Evolutionary conservation across 1,140 invertebrate species (phyloP).

Genomic region (Rhyzopertha dominica): DNA sequence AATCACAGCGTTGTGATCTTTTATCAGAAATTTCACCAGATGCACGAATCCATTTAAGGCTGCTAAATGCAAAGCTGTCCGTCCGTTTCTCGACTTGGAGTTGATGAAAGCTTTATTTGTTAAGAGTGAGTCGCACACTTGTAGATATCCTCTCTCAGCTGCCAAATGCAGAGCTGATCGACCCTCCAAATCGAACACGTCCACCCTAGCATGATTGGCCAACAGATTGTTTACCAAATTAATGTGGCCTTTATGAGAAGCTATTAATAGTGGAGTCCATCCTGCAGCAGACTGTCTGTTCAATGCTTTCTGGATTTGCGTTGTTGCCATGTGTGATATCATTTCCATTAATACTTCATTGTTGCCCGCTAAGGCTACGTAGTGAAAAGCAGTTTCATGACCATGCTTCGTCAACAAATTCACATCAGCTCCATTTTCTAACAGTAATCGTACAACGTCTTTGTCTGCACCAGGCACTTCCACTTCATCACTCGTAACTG

Average conservation of each 20-base stretch:
- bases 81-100: conserved; percentile 81
- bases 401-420: conserved; percentile 77
- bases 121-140: conserved; percentile 92
- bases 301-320: conserved; percentile 84
- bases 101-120: conserved; percentile 98
- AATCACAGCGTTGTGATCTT: conserved; percentile 90
- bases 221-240: conserved; percentile 82
- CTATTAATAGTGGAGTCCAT: conserved; percentile 95
- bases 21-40: conserved; percentile 81
- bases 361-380: conserved; percentile 91
- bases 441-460: conserved; percentile 80
- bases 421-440: conserved; percentile 87
- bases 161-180: conserved; percentile 93
- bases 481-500: conserved; percentile 73
- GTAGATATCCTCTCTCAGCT: conserved; percentile 85
- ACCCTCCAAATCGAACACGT: conserved; percentile 96
- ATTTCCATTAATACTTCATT: conserved; percentile 92
- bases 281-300: conserved; percentile 89
- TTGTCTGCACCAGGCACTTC: conserved; percentile 74
- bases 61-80: conserved; percentile 81
- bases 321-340: conserved; percentile 79
- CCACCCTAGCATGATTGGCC: conserved; percentile 90
- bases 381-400: conserved; percentile 92
- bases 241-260: conserved; percentile 72
- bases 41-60: conserved; percentile 93